Conservation (phyloP, 1,140 invertebrate genomes). For the Bombus picipes region DNA sequence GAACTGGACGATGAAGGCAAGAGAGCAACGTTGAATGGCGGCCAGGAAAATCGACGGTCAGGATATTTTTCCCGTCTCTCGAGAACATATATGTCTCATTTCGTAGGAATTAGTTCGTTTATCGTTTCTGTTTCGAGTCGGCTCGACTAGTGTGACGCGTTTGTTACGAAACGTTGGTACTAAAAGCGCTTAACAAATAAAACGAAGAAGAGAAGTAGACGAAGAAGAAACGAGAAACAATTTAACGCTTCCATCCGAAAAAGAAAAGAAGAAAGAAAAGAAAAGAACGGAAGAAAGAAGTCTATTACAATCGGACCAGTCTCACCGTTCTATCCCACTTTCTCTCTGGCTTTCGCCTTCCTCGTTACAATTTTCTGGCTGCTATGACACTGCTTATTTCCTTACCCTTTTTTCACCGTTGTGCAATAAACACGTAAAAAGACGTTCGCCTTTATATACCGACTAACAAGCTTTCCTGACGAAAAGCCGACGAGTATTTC, state of each 20-base stretch:
- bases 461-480: conserved; percentile 33
- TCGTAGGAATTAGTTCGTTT: conserved; percentile 29
- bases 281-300: not conserved
- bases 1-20: not conserved
- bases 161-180: not conserved
- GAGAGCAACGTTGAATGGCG: not conserved
- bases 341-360: not conserved
- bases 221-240: not conserved
- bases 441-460: conserved; percentile 25
- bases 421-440: conserved; percentile 37
- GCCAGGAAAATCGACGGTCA: not conserved
- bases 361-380: conserved; percentile 31
- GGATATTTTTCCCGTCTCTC: not conserved
- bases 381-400: conserved; percentile 22
- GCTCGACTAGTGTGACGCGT: not conserved
- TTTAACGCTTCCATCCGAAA: not conserved
- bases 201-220: too few species aligned
- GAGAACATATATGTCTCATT: not conserved
- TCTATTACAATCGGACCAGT: conserved; percentile 28
- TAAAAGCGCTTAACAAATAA: not conserved
- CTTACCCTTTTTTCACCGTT: not conserved
- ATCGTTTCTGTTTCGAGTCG: not conserved
- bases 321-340: not conserved
- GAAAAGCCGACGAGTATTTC: not conserved
- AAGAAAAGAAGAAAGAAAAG: not conserved